Evolutionary conservation across 2,113 vertebrate species (phyloP).

Genomic region (Pseudorasbora parva): DNA sequence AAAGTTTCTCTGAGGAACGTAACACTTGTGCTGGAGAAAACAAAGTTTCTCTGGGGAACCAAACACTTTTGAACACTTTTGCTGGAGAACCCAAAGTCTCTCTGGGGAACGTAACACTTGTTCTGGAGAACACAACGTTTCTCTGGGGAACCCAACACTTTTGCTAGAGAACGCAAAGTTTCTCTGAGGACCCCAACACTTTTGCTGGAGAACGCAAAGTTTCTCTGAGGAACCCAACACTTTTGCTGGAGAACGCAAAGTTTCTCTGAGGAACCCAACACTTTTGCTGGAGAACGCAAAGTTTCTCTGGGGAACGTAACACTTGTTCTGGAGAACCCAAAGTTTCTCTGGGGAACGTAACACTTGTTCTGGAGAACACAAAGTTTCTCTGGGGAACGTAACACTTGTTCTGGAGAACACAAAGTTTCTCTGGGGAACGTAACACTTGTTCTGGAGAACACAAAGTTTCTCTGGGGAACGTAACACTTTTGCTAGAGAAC

Average conservation of each 20-base stretch:
- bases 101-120: background rate
- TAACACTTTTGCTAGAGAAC: background rate
- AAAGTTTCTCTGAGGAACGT: background rate
- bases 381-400: too few relatives aligned
- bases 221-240: background rate
- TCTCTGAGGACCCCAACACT: background rate
- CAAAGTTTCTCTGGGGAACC: background rate
- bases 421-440: background rate
- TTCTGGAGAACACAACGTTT: fast-evolving
- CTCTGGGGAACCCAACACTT: background rate
- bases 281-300: background rate
- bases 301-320: background rate
- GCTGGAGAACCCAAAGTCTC: background rate
- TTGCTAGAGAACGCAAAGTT: background rate
- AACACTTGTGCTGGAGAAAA: background rate
- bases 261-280: background rate
- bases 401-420: too few relatives aligned
- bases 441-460: background rate
- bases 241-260: background rate
- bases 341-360: background rate
- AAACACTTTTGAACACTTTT: too few relatives aligned
- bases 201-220: background rate
- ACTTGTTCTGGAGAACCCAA: background rate
- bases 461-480: background rate
- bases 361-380: too few relatives aligned